Evolutionary conservation across 2,113 vertebrate species (phyloP).

Genomic region (Seriola rivoliana): DNA sequence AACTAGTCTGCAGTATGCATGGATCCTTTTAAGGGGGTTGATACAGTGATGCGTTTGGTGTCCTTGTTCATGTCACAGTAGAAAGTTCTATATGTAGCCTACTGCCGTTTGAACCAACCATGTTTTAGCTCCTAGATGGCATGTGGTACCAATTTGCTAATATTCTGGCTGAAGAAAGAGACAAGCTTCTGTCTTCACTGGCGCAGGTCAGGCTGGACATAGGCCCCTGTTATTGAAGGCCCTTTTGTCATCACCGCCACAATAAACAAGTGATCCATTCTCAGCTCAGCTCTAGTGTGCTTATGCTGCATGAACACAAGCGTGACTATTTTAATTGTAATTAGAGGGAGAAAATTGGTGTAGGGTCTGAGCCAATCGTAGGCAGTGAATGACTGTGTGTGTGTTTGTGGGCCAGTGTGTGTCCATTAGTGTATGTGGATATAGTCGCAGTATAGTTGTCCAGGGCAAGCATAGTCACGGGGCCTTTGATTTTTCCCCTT

Average conservation of each 20-base stretch:
- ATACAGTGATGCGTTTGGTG: not conserved
- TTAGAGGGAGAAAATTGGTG: slow-evolving; percentile 69
- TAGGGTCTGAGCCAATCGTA: slow-evolving; percentile 54
- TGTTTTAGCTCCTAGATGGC: slow-evolving; percentile 11
- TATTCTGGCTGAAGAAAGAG: slow-evolving; percentile 30
- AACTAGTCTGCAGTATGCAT: not conserved
- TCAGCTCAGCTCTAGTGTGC: slow-evolving; percentile 50
- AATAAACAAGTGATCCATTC: slow-evolving; percentile 77
- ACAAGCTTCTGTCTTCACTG: slow-evolving; percentile 10
- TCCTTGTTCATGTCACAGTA: not conserved
- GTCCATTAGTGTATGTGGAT: slow-evolving; percentile 24
- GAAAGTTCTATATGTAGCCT: not conserved
- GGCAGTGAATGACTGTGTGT: slow-evolving; percentile 22
- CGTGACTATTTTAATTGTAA: slow-evolving; percentile 80
- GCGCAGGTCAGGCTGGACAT: slow-evolving; percentile 46
- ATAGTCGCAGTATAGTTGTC: slow-evolving; percentile 34
- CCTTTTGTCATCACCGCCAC: slow-evolving; percentile 66
- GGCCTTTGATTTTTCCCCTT: slow-evolving; percentile 48
- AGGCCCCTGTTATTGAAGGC: slow-evolving; percentile 46
- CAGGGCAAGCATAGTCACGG: slow-evolving; percentile 36
- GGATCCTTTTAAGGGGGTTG: not conserved
- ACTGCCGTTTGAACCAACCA: slow-evolving; percentile 22
- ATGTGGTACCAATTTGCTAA: slow-evolving; percentile 37
- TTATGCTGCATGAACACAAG: slow-evolving; percentile 74
- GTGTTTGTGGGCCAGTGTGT: slow-evolving; percentile 21